Percentiles rank a stretch among this genome's conserved stretches.
These are phyloP conservation scores for Sebastes hopkinsi DNA, from an alignment of 2,797 vertebrate species.

Conservation along the genomic window DNA sequence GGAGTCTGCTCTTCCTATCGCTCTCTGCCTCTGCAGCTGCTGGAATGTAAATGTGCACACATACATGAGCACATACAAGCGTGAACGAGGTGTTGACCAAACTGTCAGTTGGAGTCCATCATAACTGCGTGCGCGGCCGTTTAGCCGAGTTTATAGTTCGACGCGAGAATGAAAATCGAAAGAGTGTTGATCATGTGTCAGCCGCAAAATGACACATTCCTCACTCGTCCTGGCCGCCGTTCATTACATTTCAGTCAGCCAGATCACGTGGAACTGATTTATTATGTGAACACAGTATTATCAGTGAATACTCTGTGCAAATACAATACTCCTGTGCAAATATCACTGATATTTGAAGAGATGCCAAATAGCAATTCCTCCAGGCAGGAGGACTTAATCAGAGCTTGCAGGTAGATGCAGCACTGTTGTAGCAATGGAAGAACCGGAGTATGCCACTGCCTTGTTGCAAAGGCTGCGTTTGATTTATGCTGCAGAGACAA, in stretches of 20 bases:
- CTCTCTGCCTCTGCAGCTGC: background rate
- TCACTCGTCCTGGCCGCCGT: background rate
- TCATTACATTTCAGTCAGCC: background rate
- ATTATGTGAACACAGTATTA: background rate
- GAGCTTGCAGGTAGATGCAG: background rate
- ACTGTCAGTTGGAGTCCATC: background rate
- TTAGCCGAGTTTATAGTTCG: constrained; percentile 1
- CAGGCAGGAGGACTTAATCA: background rate
- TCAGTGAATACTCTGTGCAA: background rate
- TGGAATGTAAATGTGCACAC: background rate
- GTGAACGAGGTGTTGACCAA: background rate
- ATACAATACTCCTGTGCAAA: background rate
- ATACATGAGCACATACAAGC: background rate
- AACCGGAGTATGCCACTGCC: background rate
- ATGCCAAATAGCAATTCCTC: background rate
- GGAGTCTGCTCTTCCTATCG: background rate
- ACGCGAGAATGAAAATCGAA: constrained; percentile 31
- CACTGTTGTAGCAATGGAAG: background rate
- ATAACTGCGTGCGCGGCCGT: background rate
- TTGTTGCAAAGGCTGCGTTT: background rate
- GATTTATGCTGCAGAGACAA: background rate
- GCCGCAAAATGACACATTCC: constrained; percentile 33
- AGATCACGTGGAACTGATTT: background rate
- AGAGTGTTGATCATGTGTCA: constrained; percentile 25
- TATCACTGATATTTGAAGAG: constrained; percentile 13